Evolutionary conservation across 1,140 invertebrate genomes (phyloP).

Genomic region (Thaumetopoea pityocampa): DNA sequence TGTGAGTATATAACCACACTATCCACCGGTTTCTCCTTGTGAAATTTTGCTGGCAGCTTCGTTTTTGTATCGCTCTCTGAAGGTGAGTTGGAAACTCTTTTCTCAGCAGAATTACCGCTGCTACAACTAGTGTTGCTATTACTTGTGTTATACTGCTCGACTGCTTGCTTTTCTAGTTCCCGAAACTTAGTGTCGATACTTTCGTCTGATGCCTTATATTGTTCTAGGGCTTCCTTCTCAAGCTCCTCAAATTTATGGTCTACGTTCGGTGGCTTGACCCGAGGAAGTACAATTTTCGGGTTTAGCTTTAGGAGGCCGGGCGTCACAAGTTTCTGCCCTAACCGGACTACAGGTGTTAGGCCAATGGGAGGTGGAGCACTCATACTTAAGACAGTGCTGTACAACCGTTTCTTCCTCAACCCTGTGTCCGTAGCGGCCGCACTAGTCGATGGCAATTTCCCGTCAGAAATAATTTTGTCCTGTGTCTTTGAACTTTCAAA

Average conservation of each 20-base stretch:
- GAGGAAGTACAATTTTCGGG: slow-evolving; percentile 53
- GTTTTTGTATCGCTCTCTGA: slow-evolving; percentile 30
- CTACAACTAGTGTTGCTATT: slow-evolving; percentile 71
- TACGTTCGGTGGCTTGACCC: slow-evolving; percentile 39
- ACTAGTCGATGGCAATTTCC: slow-evolving; percentile 49
- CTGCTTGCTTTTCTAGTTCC: slow-evolving; percentile 66
- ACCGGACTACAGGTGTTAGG: slow-evolving; percentile 38
- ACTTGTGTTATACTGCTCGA: slow-evolving; percentile 68
- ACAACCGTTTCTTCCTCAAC: slow-evolving; percentile 55
- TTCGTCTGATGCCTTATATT: slow-evolving; percentile 71
- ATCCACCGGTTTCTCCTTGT: slow-evolving; percentile 54
- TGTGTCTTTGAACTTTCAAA: slow-evolving; percentile 19
- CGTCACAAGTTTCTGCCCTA: slow-evolving; percentile 53
- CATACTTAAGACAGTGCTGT: slow-evolving; percentile 66
- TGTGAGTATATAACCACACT: slow-evolving; percentile 65
- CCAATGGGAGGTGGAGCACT: slow-evolving; percentile 46
- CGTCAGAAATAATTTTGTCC: slow-evolving; percentile 36
- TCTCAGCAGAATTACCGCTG: slow-evolving; percentile 51
- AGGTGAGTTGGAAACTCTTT: slow-evolving; percentile 26
- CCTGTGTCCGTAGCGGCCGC: slow-evolving; percentile 40
- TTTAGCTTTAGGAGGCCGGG: slow-evolving; percentile 60
- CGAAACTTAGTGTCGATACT: slow-evolving; percentile 69
- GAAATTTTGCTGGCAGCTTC: slow-evolving; percentile 47
- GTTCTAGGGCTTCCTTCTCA: slow-evolving; percentile 70
- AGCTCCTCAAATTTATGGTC: slow-evolving; percentile 67